Conservation (phyloP, 1,140 invertebrate species). For the Potamilus streckersoni region DNA sequence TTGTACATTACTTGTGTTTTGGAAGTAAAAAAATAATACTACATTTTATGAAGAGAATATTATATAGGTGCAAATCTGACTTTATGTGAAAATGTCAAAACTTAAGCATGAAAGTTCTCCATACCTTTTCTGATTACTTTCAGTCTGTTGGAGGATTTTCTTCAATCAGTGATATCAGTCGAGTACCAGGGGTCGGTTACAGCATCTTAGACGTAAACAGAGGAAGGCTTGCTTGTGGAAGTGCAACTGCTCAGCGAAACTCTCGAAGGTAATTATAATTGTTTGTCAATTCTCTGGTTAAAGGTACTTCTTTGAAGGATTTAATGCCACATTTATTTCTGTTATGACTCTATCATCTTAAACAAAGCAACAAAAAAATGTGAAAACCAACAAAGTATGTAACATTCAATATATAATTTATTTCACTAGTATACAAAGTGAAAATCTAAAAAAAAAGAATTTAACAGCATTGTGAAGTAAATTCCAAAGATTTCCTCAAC, state of each 20-base stretch:
- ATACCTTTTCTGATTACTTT: conserved; percentile 28
- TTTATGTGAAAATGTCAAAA: background rate
- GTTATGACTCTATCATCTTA: no score
- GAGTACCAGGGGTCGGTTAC: conserved; percentile 65
- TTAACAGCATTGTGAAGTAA: no score
- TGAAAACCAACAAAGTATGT: no score
- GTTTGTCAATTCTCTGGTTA: conserved; percentile 3
- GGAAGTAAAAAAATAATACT: background rate
- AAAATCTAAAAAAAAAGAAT: no score
- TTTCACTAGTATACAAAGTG: no score
- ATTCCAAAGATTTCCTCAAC: no score
- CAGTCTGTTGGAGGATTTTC: conserved; percentile 65
- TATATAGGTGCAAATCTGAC: background rate
- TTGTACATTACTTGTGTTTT: background rate
- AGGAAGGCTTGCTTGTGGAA: conserved; percentile 52
- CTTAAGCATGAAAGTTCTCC: background rate
- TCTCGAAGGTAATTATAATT: conserved; percentile 19
- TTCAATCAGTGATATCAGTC: conserved; percentile 61
- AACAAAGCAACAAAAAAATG: no score
- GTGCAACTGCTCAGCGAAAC: conserved; percentile 10
- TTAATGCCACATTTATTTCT: background rate
- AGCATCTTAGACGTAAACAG: conserved; percentile 66
- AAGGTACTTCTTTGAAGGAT: background rate
- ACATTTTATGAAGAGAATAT: background rate
- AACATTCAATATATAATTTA: no score